Evolutionary conservation across 2,888 invertebrate species (phyloP), one percentile per base, ranked within the genome.

Genomic region (Drosophila quinaria): DNA sequence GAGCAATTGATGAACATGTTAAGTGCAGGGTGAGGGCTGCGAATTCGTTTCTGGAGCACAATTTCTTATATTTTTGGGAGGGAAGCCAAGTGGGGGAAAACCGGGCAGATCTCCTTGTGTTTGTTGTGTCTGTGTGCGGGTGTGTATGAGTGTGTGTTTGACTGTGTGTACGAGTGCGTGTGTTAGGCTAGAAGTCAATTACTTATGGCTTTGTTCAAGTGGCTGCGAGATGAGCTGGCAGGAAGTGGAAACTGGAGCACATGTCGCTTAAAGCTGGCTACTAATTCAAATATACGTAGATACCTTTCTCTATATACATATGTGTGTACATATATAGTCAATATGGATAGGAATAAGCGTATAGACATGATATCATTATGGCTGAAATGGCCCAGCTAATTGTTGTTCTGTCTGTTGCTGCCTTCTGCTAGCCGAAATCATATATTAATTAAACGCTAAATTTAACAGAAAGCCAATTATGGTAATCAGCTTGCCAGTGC

Each of bases 1-100:
- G 75, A 64, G 76, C 87, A 88, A 88, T 90, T 88, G 87, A 90
- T 88, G 88, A 89, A 87, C 86, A 81, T 88, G 89, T 89, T 87
- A 85, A 87, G 90, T 86, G 88, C 75, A 68, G 73, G 81, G 79
- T 64, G 74, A 77, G 84, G 77, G 78, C 77, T 77, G 67, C 51
- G 66, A 61, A 80, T 74, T 74, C 54, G 64, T 77, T 78, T 78
- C 74, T 81, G 65, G 69, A 80, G 74, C 79, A 55, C 70, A 64
- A 50, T 75, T 80, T 64, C 60, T 25, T 62, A 65, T 22, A 70
- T 58, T 52, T 63, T 47, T 46, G 15, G 54, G 41, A 11, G 54
- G 54, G 22, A 15, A 50, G 13, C 49, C 49, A 22, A 37, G 31
- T 17, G 44, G 13, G 42, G 42, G 22, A 22, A 17, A 19, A 39